Base-by-base conservation (phyloP, 2,888 invertebrate species). In the Ctenicera cuprea region DNA sequence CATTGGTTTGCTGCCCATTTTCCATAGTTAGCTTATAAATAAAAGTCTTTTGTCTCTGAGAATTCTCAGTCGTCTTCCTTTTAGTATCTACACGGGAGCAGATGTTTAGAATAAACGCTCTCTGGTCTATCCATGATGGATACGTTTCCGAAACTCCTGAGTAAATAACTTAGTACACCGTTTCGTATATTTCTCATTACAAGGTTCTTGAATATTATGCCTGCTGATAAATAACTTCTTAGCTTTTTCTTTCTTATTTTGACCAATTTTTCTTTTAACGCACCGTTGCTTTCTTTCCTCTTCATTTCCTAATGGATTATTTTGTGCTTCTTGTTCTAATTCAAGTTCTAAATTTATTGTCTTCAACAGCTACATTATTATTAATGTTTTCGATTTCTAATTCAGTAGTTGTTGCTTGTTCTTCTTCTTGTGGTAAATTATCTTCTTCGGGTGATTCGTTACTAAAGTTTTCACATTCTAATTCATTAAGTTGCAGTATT, bases 131-230 rank as follows among this genome's bases (percentile, higher is more conserved):
- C 38, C 38, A 38, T 38, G 38, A n/a, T 38, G 38, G n/a, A 38
- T 38, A n/a, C 38, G 38, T 38, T 38, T 38, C 11, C 9, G 38
- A 38, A n/a, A 38, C 2, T 11, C 38, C n/a, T 12, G 11, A 38
- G 1, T 38, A 38, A 38, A 38, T 9, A 11, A n/a, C 38, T 38
- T 38, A 38, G n/a, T 38, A n/a, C 38, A 38, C 38, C 7, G 9
- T n/a, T n/a, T 38, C 38, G 2, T 38, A 38, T 11, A 38, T 8
- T 38, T 38, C n/a, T 38, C n/a, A n/a, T 38, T 38, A 9, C n/a
- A 38, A 12, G 38, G 38, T 38, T 38, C 38, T 38, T 38, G 38
- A 38, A 38, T 38, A 38, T 11, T 38, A 38, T 38, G n/a, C n/a
- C 38, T 38, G 38, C 2, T 38, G 38, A 38, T 38, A 38, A 12